phyloP scores from a whole-genome alignment of 1,140 invertebrate genomes.

The Globodera rostochiensis region DNA sequence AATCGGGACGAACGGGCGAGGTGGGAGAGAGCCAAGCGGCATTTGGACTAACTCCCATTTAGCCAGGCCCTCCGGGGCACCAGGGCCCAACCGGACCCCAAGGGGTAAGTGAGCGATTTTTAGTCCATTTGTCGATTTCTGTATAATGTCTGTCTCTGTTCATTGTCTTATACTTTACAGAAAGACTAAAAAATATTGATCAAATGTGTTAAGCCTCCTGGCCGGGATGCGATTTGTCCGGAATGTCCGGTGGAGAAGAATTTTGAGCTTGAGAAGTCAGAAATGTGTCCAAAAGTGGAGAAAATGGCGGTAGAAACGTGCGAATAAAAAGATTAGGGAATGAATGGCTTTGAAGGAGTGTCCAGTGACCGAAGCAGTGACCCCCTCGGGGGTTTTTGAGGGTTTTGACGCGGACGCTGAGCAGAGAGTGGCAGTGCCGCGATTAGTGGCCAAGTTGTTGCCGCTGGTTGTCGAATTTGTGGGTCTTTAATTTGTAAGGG shows the following conservation, averaged over 20 bases:
- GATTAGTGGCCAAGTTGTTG: conserved; percentile 44
- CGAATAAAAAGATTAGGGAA: conserved; percentile 14
- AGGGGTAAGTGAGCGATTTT: conserved; percentile 16
- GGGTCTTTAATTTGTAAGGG: conserved; percentile 7
- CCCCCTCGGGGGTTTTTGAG: background rate
- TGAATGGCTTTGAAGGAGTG: background rate
- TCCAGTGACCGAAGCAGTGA: conserved; percentile 16
- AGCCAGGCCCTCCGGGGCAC: conserved; percentile 48
- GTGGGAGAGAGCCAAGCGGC: background rate
- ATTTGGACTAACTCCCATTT: background rate
- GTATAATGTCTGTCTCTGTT: no score
- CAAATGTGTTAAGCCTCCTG: conserved; percentile 14
- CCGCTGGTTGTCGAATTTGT: conserved; percentile 58
- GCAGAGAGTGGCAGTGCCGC: conserved; percentile 26
- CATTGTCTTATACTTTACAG: no score
- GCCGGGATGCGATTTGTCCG: conserved; percentile 53
- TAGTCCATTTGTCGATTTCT: no score
- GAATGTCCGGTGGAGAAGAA: conserved; percentile 55
- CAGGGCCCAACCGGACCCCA: conserved; percentile 23
- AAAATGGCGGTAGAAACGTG: conserved; percentile 1
- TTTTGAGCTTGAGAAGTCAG: conserved; percentile 28
- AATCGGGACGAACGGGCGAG: background rate
- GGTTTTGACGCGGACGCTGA: conserved; percentile 19
- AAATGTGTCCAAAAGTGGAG: conserved; percentile 46
- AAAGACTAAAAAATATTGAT: no score